A percentile compares a stretch with the other conserved stretches of the same genome.
Evolutionary conservation across 1,140 invertebrate species (phyloP).

Genomic region (Frieseomelitta varia): DNA sequence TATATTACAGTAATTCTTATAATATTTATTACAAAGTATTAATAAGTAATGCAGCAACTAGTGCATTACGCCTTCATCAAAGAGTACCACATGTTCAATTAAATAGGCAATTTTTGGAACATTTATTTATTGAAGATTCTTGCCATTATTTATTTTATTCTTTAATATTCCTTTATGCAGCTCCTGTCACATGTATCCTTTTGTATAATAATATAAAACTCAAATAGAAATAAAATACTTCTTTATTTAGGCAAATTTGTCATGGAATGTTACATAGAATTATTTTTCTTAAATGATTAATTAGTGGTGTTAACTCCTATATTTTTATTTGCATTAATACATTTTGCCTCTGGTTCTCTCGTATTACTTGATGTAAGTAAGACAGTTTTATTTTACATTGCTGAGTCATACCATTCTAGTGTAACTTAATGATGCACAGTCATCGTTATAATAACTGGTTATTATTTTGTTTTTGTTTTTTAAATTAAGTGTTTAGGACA

Average conservation of each 20-base stretch:
- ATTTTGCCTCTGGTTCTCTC: conserved; percentile 94
- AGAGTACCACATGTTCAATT: conserved; percentile 92
- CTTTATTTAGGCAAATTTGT: background rate
- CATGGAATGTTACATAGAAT: conserved; percentile 2
- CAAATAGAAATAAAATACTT: conserved; percentile 28
- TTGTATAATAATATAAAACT: conserved; percentile 32
- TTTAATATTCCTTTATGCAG: conserved; percentile 94
- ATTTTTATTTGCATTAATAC: conserved; percentile 94
- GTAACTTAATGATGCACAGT: conserved; percentile 38
- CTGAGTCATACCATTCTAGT: conserved; percentile 56
- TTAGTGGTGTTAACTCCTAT: conserved; percentile 94
- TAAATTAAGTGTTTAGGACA: conserved; percentile 90
- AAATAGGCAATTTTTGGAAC: conserved; percentile 90
- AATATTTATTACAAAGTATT: conserved; percentile 95
- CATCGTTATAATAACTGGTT: conserved; percentile 34
- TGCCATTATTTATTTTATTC: conserved; percentile 98
- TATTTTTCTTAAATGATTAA: conserved; percentile 82
- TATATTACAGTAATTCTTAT: conserved; percentile 86
- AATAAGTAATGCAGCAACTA: conserved; percentile 95
- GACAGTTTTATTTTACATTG: conserved; percentile 41
- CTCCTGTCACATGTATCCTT: conserved; percentile 94
- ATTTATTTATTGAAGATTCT: conserved; percentile 94
- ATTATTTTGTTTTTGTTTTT: conserved; percentile 67
- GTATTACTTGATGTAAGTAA: conserved; percentile 94
- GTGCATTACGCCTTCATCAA: conserved; percentile 96